These are phyloP conservation scores for Shinisaurus crocodilurus DNA, from an alignment of 2,113 vertebrate species.

Conservation along the genomic window DNA sequence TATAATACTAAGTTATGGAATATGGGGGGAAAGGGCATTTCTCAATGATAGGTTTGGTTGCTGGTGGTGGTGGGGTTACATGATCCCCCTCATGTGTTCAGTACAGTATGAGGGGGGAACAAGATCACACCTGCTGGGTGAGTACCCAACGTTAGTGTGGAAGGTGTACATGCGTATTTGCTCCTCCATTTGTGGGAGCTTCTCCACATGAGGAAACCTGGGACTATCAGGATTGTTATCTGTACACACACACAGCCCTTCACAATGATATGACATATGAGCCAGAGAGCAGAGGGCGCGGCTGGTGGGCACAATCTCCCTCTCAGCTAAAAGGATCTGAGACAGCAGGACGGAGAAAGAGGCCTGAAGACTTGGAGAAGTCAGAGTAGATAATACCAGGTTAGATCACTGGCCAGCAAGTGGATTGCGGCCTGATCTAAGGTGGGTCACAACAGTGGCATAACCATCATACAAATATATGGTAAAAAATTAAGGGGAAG, in stretches of 20 bases:
- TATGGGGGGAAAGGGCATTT: neutral
- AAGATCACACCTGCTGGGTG: too few relatives aligned
- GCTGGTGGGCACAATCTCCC: too few relatives aligned
- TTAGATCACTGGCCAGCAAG: neutral
- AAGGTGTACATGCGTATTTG: too few relatives aligned
- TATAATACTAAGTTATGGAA: neutral
- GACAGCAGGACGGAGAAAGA: neutral
- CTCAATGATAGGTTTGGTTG: too few relatives aligned
- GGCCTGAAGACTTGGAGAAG: neutral
- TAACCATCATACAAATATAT: neutral
- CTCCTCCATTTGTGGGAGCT: too few relatives aligned
- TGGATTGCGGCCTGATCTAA: neutral
- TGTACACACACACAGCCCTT: neutral
- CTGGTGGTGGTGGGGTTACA: too few relatives aligned
- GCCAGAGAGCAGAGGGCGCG: neutral
- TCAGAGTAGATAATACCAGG: neutral
- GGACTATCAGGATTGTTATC: neutral
- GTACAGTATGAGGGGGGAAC: too few relatives aligned
- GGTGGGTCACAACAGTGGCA: neutral
- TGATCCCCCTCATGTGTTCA: too few relatives aligned
- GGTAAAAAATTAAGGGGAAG: neutral
- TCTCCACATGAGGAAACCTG: neutral
- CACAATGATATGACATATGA: neutral
- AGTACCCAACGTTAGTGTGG: too few relatives aligned
- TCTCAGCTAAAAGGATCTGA: neutral